These are phyloP conservation scores for Micropoecilia bifurca DNA, from an alignment of 2,797 vertebrate genomes.

Conservation along the genomic window DNA sequence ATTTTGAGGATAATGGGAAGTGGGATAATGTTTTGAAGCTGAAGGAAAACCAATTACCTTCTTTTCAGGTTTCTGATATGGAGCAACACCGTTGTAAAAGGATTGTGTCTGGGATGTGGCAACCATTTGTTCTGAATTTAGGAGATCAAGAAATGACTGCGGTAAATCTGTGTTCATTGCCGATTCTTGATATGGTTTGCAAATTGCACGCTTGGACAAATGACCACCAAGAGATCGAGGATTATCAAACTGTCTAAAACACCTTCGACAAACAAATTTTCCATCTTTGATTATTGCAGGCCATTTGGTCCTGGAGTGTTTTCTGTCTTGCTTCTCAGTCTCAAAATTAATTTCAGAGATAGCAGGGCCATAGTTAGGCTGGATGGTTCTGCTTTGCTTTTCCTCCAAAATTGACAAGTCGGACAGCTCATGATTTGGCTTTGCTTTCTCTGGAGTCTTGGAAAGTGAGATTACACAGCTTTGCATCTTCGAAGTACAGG, in stretches of 20 bases:
- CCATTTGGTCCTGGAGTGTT: conserved; percentile 90
- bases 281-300: conserved; percentile 94
- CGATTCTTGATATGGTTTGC: conserved; percentile 89
- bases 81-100: conserved; percentile 76
- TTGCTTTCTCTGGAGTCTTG: conserved; percentile 30
- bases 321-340: conserved; percentile 72
- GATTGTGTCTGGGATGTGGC: conserved; percentile 76
- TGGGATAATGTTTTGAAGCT: conserved; percentile 78
- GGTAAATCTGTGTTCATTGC: conserved; percentile 87
- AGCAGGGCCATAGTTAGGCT: conserved; percentile 24
- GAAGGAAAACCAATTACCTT: conserved; percentile 79
- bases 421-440: conserved; percentile 38
- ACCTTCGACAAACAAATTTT: conserved; percentile 94
- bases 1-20: conserved; percentile 79
- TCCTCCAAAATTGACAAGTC: conserved; percentile 25
- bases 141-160: conserved; percentile 89
- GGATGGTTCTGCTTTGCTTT: conserved; percentile 21
- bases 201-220: conserved; percentile 91
- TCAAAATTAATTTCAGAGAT: conserved; percentile 29
- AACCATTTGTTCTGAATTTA: conserved; percentile 88
- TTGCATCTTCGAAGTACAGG: conserved; percentile 55
- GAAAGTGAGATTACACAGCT: conserved; percentile 42
- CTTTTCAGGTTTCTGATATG: conserved; percentile 83
- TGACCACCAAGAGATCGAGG: conserved; percentile 96
- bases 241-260: conserved; percentile 91